Percentiles rank a stretch among this genome's conserved stretches.
phyloP scores from a whole-genome alignment of 2,113 vertebrate species.

The Pygoscelis antarcticus region DNA sequence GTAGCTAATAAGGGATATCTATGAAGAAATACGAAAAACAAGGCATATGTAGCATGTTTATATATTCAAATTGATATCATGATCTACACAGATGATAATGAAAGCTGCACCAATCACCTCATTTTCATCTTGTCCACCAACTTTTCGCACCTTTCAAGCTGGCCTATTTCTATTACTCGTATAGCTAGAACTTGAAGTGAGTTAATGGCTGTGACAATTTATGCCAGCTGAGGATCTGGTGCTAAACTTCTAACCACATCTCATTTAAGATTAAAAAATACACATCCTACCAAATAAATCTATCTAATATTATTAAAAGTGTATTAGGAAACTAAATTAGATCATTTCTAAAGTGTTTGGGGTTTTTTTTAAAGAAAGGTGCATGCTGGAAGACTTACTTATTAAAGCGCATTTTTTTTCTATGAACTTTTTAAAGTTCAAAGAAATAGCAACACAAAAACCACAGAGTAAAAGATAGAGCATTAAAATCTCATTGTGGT shows the following conservation, averaged over 20 bases:
- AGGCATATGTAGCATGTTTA: not conserved
- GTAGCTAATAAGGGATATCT: not conserved
- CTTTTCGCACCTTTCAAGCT: not conserved
- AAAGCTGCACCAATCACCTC: not conserved
- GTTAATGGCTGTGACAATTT: not conserved
- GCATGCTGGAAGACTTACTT: not conserved
- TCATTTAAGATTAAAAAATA: not conserved
- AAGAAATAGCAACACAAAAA: not conserved
- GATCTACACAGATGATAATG: not conserved
- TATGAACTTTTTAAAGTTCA: not conserved
- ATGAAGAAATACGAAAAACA: not conserved
- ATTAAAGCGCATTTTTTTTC: not conserved
- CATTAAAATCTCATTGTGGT: slow-evolving; percentile 14
- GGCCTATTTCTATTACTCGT: not conserved
- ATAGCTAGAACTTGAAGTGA: not conserved
- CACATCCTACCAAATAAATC: not conserved
- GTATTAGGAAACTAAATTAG: not conserved
- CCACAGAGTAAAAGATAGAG: not conserved
- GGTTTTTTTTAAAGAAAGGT: not conserved
- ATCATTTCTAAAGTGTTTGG: not conserved
- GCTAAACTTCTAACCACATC: not conserved
- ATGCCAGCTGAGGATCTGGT: not conserved
- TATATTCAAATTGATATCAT: not conserved
- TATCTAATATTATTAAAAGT: not conserved
- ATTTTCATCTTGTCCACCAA: not conserved